Percentiles rank a stretch among this genome's conserved stretches.
phyloP scores from a whole-genome alignment of 2,888 invertebrate species.

The Heliconius charithonia region DNA sequence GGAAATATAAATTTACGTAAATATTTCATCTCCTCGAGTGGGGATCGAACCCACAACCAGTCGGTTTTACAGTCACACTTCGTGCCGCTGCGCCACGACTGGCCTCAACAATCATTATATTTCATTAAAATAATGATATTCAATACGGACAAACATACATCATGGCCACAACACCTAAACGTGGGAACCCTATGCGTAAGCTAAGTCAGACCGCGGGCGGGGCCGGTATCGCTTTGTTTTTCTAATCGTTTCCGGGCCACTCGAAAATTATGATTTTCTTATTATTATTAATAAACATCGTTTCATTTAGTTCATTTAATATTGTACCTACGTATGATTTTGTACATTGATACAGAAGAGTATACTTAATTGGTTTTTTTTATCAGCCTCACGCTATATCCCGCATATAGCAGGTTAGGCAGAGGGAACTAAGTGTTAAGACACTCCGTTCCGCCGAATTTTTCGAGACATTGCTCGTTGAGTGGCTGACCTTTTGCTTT shows the following conservation, averaged over 20 bases:
- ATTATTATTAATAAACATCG: constrained; percentile 31
- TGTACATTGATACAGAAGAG: background rate
- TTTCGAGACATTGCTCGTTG: too few species aligned
- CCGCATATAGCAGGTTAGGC: too few species aligned
- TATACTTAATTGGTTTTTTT: too few species aligned
- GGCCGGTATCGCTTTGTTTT: constrained; percentile 75
- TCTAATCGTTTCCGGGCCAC: constrained; percentile 78
- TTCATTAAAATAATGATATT: constrained; percentile 6
- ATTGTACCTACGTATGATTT: constrained; percentile 21
- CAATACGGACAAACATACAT: background rate
- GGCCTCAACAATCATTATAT: background rate
- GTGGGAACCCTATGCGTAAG: constrained; percentile 76
- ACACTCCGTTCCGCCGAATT: too few species aligned
- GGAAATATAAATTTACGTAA: too few species aligned
- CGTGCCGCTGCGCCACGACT: too few species aligned
- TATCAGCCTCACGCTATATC: too few species aligned
- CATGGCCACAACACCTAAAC: constrained; percentile 61
- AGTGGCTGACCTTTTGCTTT: too few species aligned
- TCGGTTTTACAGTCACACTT: too few species aligned
- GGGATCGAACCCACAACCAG: too few species aligned
- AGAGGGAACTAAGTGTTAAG: too few species aligned
- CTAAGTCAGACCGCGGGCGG: constrained; percentile 66
- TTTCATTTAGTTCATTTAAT: background rate
- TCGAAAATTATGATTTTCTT: constrained; percentile 64
- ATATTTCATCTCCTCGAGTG: too few species aligned